These are phyloP conservation scores for Xiphophorus hellerii DNA, from an alignment of 2,113 vertebrate species.

Conservation along the genomic window DNA sequence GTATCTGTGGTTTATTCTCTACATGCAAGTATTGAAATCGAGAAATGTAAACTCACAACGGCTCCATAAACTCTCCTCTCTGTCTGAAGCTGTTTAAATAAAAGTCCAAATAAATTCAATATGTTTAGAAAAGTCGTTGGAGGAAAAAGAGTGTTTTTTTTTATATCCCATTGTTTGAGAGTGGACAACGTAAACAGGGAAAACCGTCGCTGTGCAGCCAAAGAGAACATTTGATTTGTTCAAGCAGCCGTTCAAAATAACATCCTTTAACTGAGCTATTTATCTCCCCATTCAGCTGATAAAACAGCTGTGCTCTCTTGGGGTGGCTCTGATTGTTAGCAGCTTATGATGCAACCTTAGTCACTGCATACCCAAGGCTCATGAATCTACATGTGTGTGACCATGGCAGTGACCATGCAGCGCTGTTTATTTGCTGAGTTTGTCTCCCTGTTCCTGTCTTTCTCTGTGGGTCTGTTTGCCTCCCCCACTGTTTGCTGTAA, in stretches of 20 bases:
- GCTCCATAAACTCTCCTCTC: neutral
- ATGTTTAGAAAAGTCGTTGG: neutral
- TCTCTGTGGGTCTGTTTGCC: slow-evolving; percentile 44
- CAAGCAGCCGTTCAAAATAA: slow-evolving; percentile 12
- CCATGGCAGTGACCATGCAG: slow-evolving; percentile 47
- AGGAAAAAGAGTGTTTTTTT: neutral
- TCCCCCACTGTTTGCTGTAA: slow-evolving; percentile 54
- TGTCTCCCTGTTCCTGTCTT: slow-evolving; percentile 30
- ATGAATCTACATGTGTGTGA: slow-evolving; percentile 47
- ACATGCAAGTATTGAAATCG: neutral
- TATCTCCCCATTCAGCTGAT: neutral
- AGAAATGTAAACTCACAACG: neutral
- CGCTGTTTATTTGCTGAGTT: slow-evolving; percentile 58
- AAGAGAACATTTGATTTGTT: slow-evolving; percentile 23
- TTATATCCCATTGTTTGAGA: slow-evolving; percentile 8
- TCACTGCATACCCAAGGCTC: neutral
- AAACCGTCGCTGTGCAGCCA: neutral
- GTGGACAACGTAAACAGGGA: slow-evolving; percentile 17
- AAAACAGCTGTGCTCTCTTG: neutral
- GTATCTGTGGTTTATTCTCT: slow-evolving; percentile 2
- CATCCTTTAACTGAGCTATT: neutral
- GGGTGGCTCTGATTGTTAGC: neutral
- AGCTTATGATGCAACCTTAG: neutral
- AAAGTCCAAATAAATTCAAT: neutral
- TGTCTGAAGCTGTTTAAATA: slow-evolving; percentile 15